Percentiles rank a stretch among this genome's conserved stretches.
phyloP scores from a whole-genome alignment of 2,797 vertebrate genomes.

The Petrocephalus sullivani region DNA sequence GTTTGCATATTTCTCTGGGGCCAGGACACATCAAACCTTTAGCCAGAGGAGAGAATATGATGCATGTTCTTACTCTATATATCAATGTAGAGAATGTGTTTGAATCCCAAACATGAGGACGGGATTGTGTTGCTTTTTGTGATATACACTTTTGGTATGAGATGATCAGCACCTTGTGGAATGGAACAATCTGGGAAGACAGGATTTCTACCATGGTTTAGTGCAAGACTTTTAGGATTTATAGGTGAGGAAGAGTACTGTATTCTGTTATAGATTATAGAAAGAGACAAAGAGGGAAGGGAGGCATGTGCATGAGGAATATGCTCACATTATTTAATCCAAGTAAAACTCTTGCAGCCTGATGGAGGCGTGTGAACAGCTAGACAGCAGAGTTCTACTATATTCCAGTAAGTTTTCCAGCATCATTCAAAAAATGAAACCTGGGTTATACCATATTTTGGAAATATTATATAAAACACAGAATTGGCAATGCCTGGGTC shows the following conservation, averaged over 20 bases:
- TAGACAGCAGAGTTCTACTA: neutral
- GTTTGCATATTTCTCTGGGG: neutral
- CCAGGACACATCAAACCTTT: neutral
- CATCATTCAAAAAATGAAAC: neutral
- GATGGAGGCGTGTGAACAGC: neutral
- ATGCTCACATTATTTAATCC: neutral
- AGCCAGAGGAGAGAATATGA: neutral
- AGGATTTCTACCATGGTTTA: neutral
- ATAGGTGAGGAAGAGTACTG: neutral
- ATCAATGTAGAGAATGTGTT: neutral
- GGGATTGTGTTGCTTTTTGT: neutral
- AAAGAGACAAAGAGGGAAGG: neutral
- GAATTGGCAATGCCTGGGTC: neutral
- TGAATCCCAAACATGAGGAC: neutral
- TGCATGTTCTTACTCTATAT: neutral
- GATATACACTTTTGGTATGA: neutral
- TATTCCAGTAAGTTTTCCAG: neutral
- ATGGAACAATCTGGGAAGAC: neutral
- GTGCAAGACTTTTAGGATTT: neutral
- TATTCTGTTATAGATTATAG: neutral
- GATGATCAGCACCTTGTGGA: neutral
- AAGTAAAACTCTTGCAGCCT: neutral
- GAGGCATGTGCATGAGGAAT: neutral
- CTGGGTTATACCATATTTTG: neutral
- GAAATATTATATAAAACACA: neutral